Evolutionary conservation across 2,888 invertebrate genomes (phyloP), one percentile per base, ranked within the genome.

Genomic region (Leptopilina syphax): DNA sequence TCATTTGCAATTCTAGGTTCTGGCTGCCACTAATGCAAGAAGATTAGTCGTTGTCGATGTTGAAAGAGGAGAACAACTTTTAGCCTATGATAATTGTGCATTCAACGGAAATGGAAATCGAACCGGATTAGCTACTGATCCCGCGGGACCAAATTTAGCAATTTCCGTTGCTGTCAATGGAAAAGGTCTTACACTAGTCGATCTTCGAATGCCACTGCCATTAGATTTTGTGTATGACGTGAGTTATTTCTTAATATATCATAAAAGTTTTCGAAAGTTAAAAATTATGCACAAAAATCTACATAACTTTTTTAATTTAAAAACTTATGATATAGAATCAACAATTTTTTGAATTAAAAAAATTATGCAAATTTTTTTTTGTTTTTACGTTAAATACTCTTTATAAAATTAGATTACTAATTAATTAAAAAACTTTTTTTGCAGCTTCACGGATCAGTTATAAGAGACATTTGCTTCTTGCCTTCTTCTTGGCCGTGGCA

Each of bases 161-260:
- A 92, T 92, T 41, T 92, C 92, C 77, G 92, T 92, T n/a, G 92
- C 92, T 79, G 92, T 92, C 24, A 93, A 93, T 85, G 93, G 93
- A 73, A 92, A 92, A 86, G 93, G 93, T 34, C 87, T 93, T 60
- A 93, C 93, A 0, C 88, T 93, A 65, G 90, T 93, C 81, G 93
- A 93, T 83, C 89, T 93, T 63, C 87, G 93, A 80, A 93, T 93
- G 93, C 93, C 92, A 65, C 86, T 93, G 78, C 93, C 93, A 18
- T 85, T 93, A 76, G 93, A 93, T 87, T 92, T 92, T 88, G 89
- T 93, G 54, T 92, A 93, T 87, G 93, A 93, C 88, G 93, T 93
- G 84, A 88, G 92, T 41, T 47, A 66, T 87, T 73, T 68, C 44
- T 24, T 54, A 41, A 63, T 27, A 50, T 0, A 9, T 10, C 70